Evolutionary conservation across 2,888 invertebrate genomes (phyloP).

Genomic region (Ectemnius continuus): DNA sequence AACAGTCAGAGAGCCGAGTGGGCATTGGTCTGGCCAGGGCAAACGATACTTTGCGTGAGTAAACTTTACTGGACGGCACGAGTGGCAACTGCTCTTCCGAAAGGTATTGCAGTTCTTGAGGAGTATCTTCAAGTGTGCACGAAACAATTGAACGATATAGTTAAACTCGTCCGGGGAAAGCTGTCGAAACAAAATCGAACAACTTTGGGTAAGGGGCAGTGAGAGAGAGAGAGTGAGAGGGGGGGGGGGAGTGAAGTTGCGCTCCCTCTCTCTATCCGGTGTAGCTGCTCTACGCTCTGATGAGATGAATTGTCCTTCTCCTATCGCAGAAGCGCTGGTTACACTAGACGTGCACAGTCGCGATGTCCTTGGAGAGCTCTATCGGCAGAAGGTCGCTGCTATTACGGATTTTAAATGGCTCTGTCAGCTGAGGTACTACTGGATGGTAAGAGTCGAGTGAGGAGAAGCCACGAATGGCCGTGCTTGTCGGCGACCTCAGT

Average conservation of each 20-base stretch:
- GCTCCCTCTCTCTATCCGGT: too few relatives aligned
- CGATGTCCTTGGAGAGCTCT: slow-evolving; percentile 88
- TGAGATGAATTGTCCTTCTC: not conserved
- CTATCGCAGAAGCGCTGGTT: slow-evolving; percentile 87
- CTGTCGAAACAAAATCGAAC: slow-evolving; percentile 92
- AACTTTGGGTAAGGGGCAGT: slow-evolving; percentile 89
- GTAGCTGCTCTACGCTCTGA: not conserved
- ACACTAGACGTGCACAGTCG: slow-evolving; percentile 96
- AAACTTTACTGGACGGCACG: slow-evolving; percentile 95
- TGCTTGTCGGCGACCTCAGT: too few relatives aligned
- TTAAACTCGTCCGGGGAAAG: slow-evolving; percentile 91
- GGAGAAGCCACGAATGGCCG: too few relatives aligned
- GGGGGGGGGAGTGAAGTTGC: too few relatives aligned
- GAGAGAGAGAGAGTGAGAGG: too few relatives aligned
- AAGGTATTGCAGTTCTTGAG: slow-evolving; percentile 74
- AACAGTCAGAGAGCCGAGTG: slow-evolving; percentile 78
- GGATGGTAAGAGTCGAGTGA: slow-evolving; percentile 81
- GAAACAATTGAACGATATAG: slow-evolving; percentile 88
- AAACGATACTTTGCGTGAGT: slow-evolving; percentile 84
- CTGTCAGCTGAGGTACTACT: slow-evolving; percentile 91
- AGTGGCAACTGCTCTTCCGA: slow-evolving; percentile 88
- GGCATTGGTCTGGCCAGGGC: slow-evolving; percentile 84
- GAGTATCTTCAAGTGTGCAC: slow-evolving; percentile 87
- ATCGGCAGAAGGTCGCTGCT: slow-evolving; percentile 82
- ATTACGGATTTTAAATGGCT: slow-evolving; percentile 95